phyloP scores from a whole-genome alignment of 37 sponge, comb jelly and placozoan genomes.

The Haliclona indistincta region DNA sequence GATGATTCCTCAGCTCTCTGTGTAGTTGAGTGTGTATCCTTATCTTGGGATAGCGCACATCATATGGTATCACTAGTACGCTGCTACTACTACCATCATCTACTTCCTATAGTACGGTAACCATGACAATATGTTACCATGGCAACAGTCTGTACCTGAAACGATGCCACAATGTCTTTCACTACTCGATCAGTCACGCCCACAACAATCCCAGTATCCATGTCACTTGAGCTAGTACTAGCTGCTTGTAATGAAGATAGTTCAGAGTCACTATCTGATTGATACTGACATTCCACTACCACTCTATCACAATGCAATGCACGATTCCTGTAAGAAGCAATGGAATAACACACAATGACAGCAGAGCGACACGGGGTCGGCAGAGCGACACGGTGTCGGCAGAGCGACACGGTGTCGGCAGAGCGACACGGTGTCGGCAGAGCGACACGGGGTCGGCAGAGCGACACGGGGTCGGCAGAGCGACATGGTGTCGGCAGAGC shows the following conservation, averaged over 20 bases:
- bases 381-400: too few species aligned
- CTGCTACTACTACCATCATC: background rate
- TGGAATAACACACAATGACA: conserved; percentile 22
- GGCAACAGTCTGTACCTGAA: conserved; percentile 26
- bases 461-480: too few species aligned
- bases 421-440: too few species aligned
- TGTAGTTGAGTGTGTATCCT: conserved; percentile 62
- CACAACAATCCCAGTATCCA: conserved; percentile 60
- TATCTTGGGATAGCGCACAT: conserved; percentile 65
- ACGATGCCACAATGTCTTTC: conserved; percentile 63
- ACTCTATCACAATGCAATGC: conserved; percentile 76
- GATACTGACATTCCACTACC: conserved; percentile 46
- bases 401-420: too few species aligned
- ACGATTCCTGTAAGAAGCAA: conserved; percentile 60
- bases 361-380: too few species aligned
- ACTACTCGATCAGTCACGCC: conserved; percentile 39
- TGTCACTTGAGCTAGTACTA: too few species aligned
- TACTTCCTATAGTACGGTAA: conserved; percentile 11
- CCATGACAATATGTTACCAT: background rate
- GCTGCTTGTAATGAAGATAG: too few species aligned
- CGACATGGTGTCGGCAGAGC: too few species aligned
- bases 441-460: too few species aligned
- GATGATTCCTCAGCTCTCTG: conserved; percentile 46
- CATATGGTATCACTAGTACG: conserved; percentile 74
- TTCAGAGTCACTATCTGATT: too few species aligned